Evolutionary conservation across 2,888 invertebrate genomes (phyloP).

Genomic region (Halocaridina rubra): DNA sequence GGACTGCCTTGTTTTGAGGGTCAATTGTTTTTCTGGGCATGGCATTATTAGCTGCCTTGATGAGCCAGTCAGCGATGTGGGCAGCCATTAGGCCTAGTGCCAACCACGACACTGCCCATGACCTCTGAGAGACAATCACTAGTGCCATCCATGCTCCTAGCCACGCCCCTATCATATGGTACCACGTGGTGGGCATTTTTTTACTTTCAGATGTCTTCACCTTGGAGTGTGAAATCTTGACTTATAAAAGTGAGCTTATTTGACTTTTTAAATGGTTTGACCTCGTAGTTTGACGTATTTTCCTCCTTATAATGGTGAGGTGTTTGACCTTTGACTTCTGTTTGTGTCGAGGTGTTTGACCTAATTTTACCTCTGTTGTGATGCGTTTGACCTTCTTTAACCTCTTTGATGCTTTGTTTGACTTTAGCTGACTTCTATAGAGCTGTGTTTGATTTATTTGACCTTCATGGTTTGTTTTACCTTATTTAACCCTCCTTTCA

Average conservation of each 20-base stretch:
- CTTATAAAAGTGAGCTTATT: neutral
- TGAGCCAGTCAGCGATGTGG: constrained; percentile 60
- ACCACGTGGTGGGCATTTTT: constrained; percentile 33
- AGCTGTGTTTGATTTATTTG: too few relatives aligned
- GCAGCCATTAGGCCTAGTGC: constrained; percentile 60
- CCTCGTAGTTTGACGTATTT: too few relatives aligned
- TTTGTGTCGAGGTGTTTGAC: neutral
- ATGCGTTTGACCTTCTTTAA: neutral
- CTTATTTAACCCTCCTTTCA: too few relatives aligned
- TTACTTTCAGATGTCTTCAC: neutral
- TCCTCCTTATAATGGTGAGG: neutral
- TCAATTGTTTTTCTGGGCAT: constrained; percentile 63
- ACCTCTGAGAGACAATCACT: constrained; percentile 43
- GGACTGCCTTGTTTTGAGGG: constrained; percentile 65
- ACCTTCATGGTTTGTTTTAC: too few relatives aligned
- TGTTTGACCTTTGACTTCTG: neutral
- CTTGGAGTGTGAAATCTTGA: neutral
- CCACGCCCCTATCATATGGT: constrained; percentile 44
- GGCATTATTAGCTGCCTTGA: constrained; percentile 63
- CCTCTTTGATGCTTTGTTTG: too few relatives aligned
- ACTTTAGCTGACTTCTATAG: too few relatives aligned
- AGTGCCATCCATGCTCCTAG: constrained; percentile 42
- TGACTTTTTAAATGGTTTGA: too few relatives aligned
- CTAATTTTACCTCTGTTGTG: neutral
- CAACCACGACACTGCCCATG: constrained; percentile 44